A percentile compares a stretch with the other conserved stretches of the same genome.
These are phyloP conservation scores for Stomatorhinus ivindoensis DNA, from an alignment of 2,113 vertebrate genomes.

Conservation along the genomic window DNA sequence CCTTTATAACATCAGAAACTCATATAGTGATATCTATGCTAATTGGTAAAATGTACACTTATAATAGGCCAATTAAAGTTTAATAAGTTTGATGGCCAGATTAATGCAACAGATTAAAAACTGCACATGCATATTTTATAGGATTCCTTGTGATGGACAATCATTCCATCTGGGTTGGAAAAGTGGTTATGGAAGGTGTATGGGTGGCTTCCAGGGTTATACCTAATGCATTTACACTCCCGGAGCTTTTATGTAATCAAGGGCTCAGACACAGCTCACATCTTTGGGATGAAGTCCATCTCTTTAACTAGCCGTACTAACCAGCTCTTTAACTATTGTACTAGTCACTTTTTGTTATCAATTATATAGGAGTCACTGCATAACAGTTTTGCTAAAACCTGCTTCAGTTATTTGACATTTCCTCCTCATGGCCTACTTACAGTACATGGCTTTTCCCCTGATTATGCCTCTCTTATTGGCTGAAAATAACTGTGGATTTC, in stretches of 20 bases:
- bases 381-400: not conserved
- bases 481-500: not conserved
- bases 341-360: not conserved
- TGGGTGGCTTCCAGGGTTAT: not conserved
- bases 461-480: not conserved
- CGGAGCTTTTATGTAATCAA: not conserved
- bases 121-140: not conserved
- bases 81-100: not conserved
- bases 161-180: not conserved
- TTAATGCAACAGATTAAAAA: not conserved
- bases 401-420: not conserved
- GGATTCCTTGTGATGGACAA: not conserved
- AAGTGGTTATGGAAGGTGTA: not conserved
- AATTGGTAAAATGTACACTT: not conserved
- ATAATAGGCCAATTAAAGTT: not conserved
- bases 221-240: not conserved
- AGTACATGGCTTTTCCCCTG: not conserved
- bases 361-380: not conserved
- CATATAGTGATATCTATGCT: not conserved
- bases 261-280: not conserved
- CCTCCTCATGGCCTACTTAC: not conserved
- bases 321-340: not conserved
- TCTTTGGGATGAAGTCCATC: not conserved
- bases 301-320: not conserved
- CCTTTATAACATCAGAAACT: not conserved